Conservation (phyloP, 1,140 invertebrate genomes). For the Dufourea novaeangliae region DNA sequence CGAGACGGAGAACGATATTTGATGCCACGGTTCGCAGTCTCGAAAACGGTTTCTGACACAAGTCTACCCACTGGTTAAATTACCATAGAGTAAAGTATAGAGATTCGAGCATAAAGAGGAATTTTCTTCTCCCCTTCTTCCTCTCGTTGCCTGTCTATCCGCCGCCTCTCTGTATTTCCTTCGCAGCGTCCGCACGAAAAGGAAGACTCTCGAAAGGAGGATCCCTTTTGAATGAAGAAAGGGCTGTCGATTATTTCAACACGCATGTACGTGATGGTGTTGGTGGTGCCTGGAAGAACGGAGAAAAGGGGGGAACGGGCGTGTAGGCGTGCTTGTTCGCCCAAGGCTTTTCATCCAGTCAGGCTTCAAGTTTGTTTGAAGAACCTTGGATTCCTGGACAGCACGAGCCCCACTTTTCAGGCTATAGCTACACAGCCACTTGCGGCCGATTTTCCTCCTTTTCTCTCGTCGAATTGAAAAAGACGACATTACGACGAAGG, state of each 20-base stretch:
- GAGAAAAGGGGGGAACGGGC: constrained; percentile 24
- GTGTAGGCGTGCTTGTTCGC: constrained; percentile 8
- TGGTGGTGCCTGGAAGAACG: constrained; percentile 9
- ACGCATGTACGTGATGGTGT: constrained; percentile 3
- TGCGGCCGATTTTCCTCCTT: not conserved
- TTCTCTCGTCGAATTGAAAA: not conserved
- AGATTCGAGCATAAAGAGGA: constrained; percentile 25
- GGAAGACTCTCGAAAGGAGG: constrained; percentile 42
- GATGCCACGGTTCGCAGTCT: not conserved
- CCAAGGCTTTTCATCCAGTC: constrained; percentile 26
- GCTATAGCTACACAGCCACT: no score
- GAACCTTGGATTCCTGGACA: constrained; percentile 38
- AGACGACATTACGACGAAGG: no score
- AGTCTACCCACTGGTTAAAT: constrained; percentile 27
- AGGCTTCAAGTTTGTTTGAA: constrained; percentile 51
- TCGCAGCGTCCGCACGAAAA: no score
- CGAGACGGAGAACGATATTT: no score
- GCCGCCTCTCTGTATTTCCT: no score
- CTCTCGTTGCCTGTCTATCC: no score
- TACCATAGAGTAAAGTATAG: no score
- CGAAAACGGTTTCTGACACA: not conserved
- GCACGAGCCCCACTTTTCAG: constrained; percentile 8
- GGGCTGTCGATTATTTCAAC: constrained; percentile 40
- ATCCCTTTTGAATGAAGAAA: constrained; percentile 2
- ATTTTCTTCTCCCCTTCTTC: not conserved